Evolutionary conservation across 2,113 vertebrate genomes (phyloP).

Genomic region (Eidolon helvum): DNA sequence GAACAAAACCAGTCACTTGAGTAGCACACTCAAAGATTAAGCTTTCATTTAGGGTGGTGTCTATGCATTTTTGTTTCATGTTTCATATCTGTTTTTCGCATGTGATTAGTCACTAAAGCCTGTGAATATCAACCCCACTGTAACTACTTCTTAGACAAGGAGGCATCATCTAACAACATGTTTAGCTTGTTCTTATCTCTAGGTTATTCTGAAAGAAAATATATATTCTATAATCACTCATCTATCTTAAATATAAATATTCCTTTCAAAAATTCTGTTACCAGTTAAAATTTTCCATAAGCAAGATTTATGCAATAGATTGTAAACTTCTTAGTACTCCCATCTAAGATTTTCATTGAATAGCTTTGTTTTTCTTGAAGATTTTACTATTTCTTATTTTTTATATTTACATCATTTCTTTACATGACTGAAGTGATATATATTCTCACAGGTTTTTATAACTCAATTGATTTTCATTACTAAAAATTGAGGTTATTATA

Average conservation of each 20-base stretch:
- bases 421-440: background rate
- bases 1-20: background rate
- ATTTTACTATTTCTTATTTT: background rate
- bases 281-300: background rate
- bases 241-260: background rate
- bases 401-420: background rate
- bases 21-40: background rate
- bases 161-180: background rate
- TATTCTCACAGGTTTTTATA: background rate
- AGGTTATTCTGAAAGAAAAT: background rate
- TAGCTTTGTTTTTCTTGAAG: background rate
- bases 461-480: background rate
- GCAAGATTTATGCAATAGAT: background rate
- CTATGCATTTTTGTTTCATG: background rate
- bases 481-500: background rate
- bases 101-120: background rate
- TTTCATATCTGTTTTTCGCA: background rate
- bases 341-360: background rate
- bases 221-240: background rate
- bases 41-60: background rate
- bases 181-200: background rate
- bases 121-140: background rate
- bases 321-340: background rate
- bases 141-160: background rate
- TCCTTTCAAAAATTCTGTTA: background rate